phyloP scores from a whole-genome alignment of 2,797 vertebrate species.

The Sebastiscus tertius region DNA sequence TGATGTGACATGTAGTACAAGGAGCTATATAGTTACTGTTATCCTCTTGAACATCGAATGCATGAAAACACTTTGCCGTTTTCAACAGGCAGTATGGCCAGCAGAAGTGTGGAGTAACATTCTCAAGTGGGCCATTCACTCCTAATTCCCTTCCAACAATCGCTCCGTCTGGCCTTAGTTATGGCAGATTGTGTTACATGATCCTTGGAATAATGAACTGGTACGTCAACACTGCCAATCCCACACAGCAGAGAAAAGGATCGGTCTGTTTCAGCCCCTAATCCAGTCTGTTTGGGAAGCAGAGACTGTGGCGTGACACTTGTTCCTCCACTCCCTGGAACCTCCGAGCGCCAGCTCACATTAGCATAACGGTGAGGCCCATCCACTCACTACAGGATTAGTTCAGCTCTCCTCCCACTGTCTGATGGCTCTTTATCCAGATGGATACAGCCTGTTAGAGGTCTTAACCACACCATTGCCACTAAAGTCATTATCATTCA shows the following conservation, averaged over 20 bases:
- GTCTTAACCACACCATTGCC: slow-evolving; percentile 67
- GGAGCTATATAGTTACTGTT: background rate
- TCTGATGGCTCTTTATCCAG: slow-evolving; percentile 80
- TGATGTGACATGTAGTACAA: background rate
- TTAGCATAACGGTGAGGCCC: slow-evolving; percentile 80
- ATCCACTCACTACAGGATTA: slow-evolving; percentile 78
- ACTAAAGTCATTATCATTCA: slow-evolving; percentile 80
- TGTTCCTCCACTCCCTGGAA: slow-evolving; percentile 62
- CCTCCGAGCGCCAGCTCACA: slow-evolving; percentile 58
- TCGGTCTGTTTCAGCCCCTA: slow-evolving; percentile 61
- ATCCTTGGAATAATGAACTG: slow-evolving; percentile 69
- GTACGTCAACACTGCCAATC: slow-evolving; percentile 64
- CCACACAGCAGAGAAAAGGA: slow-evolving; percentile 50
- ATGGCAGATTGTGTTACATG: slow-evolving; percentile 69
- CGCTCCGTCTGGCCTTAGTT: slow-evolving; percentile 59
- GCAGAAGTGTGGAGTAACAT: slow-evolving; percentile 40
- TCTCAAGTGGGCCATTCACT: slow-evolving; percentile 63
- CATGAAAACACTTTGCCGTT: slow-evolving; percentile 25
- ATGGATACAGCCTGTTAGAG: slow-evolving; percentile 73
- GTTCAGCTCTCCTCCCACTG: slow-evolving; percentile 81
- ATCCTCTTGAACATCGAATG: background rate
- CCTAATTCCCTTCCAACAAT: slow-evolving; percentile 58
- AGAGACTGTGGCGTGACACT: slow-evolving; percentile 64
- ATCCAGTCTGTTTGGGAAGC: slow-evolving; percentile 69
- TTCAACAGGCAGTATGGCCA: slow-evolving; percentile 31